These are phyloP conservation scores for Pinctada fucata DNA, from an alignment of 2,888 invertebrate species.

Conservation along the genomic window DNA sequence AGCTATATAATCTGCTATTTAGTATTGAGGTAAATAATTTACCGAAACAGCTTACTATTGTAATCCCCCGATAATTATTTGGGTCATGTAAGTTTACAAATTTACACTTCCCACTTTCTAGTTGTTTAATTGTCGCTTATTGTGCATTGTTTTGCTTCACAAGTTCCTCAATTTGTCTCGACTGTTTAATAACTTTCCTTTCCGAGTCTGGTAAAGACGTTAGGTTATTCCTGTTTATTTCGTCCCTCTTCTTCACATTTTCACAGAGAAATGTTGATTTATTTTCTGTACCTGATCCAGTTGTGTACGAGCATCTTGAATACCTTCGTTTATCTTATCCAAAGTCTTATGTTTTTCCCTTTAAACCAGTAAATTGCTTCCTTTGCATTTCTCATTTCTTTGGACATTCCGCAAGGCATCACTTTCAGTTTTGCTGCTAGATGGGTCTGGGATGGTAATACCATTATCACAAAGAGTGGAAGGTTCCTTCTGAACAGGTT, in stretches of 20 bases:
- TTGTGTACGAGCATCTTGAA: neutral
- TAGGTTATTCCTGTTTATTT: slow-evolving; percentile 12
- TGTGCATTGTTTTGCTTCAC: neutral
- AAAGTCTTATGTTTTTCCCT: neutral
- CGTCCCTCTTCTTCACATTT: slow-evolving; percentile 33
- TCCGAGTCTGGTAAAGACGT: slow-evolving; percentile 4
- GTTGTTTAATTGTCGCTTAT: neutral
- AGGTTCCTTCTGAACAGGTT: no score
- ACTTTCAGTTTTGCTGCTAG: no score
- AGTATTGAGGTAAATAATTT: no score
- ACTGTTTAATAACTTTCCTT: slow-evolving; percentile 2
- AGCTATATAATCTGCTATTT: no score
- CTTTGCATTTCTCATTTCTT: neutral
- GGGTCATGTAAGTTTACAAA: no score
- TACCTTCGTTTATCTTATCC: neutral
- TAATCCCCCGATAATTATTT: no score
- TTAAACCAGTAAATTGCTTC: neutral
- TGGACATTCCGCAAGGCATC: no score
- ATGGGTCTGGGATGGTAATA: no score
- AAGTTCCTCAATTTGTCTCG: slow-evolving; percentile 2
- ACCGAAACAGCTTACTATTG: no score
- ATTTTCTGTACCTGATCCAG: neutral
- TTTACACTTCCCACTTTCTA: neutral
- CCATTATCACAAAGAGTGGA: no score
- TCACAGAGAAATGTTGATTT: slow-evolving; percentile 14